Evolutionary conservation across 1,140 invertebrate species (phyloP), one percentile per base, ranked within the genome.

Genomic region (Pemphigus obesinymphae): DNA sequence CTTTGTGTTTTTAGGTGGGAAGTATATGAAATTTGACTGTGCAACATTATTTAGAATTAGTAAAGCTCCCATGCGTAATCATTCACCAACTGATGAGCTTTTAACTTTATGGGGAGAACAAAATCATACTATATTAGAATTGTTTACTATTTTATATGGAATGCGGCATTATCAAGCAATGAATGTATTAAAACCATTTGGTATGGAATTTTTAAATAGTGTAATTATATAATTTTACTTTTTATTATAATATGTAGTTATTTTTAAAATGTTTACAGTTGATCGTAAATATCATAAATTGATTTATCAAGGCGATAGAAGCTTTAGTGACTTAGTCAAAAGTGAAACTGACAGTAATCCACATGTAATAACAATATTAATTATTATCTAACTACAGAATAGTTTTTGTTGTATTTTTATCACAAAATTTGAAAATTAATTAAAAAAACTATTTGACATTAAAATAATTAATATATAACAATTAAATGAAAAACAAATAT

Each of bases 81-180:
- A 88, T 40, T 93, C 94, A 82, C 93, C 94, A 0, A 91, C 93
- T 0, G 90, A 93, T 84, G 90, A 92, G 84, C 88, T 97, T 6
- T 87, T 97, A 26, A 91, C 88, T 45, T 87, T 90, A 72, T 97
- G 94, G 94, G 92, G 93, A 8, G 90, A 92, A 84, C 89, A 92
- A 81, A 96, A 96, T 87, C 94, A 95, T 84, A 92, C 91, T 23
- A 90, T 95, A 3, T 86, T 91, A 66, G 92, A 95, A 86, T 87
- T 97, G 8, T 96, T 95, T 86, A 87, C 91, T 3, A 85, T 93
- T 29, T 88, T 94, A 5, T 92, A 87, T 31, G 87, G 87, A 84
- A 93, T 95, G 91, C 89, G 92, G 83, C 91, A 95, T 84, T 92
- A 92, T 84, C 89, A 91, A 84, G 92, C 92, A 3, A 92, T 96